phyloP scores from a whole-genome alignment of 2,888 invertebrate species.

The Cremastinae sp. region DNA sequence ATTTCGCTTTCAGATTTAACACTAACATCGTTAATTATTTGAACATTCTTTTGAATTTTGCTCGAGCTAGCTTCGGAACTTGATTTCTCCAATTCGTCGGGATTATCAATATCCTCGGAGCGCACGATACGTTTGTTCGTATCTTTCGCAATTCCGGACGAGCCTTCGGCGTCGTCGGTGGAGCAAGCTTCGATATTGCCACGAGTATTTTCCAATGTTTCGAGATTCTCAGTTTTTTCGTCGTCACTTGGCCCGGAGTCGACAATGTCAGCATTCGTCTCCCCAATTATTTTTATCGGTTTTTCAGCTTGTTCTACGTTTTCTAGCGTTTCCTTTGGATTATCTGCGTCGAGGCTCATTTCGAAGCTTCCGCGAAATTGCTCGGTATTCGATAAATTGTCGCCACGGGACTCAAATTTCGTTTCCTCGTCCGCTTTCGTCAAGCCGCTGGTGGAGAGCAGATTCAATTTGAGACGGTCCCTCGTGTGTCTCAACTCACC shows the following conservation, averaged over 20 bases:
- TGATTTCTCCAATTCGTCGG: neutral
- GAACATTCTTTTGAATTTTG: neutral
- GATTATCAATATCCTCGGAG: neutral
- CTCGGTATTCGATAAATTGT: slow-evolving; percentile 28
- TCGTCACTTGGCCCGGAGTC: neutral
- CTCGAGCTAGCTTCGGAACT: neutral
- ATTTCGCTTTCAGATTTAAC: neutral
- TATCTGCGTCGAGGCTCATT: neutral
- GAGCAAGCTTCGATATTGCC: neutral
- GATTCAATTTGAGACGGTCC: slow-evolving; percentile 87
- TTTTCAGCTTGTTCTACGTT: too few relatives aligned
- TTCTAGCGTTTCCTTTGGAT: slow-evolving; percentile 24
- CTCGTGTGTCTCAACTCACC: slow-evolving; percentile 88
- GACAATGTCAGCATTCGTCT: neutral
- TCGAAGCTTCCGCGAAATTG: neutral
- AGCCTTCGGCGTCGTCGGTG: neutral
- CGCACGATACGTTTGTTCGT: slow-evolving; percentile 6
- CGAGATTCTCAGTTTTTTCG: neutral
- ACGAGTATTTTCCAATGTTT: neutral
- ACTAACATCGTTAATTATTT: neutral
- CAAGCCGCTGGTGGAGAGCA: slow-evolving; percentile 75
- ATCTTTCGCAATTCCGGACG: neutral
- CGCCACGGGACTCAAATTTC: slow-evolving; percentile 59
- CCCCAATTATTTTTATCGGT: slow-evolving; percentile 1
- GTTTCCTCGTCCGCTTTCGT: slow-evolving; percentile 58